Conservation (phyloP, 2,113 vertebrate genomes). For the Cynoglossus semilaevis region DNA sequence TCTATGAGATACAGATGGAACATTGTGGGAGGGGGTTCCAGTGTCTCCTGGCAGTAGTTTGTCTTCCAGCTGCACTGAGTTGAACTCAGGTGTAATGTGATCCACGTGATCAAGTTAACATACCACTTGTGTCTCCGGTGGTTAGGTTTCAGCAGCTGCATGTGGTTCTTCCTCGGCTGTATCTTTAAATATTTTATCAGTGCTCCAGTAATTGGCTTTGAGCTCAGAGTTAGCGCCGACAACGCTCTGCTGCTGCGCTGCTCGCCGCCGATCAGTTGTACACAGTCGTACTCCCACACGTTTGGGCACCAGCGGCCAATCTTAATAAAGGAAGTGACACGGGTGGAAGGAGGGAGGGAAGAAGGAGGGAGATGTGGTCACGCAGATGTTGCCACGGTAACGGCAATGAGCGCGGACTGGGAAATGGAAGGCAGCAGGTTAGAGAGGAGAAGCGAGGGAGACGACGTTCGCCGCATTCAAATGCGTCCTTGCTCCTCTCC, state of each 20-base stretch:
- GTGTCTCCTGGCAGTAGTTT: slow-evolving; percentile 1
- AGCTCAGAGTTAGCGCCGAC: slow-evolving; percentile 21
- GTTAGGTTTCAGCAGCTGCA: slow-evolving; percentile 28
- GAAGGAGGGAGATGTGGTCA: slow-evolving; percentile 38
- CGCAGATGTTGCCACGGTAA: slow-evolving; percentile 74
- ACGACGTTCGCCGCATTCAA: slow-evolving; percentile 61
- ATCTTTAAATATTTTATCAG: slow-evolving; percentile 36
- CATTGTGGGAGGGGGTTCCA: too few species aligned
- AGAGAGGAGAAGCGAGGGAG: slow-evolving; percentile 53
- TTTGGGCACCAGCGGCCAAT: slow-evolving; percentile 45
- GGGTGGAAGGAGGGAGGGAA: slow-evolving; percentile 22
- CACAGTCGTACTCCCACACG: slow-evolving; percentile 5
- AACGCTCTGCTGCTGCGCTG: slow-evolving; percentile 34
- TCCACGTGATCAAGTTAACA: slow-evolving; percentile 50
- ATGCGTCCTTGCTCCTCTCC: slow-evolving; percentile 55
- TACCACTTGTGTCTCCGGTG: slow-evolving; percentile 46
- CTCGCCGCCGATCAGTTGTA: background rate
- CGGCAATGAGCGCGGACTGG: slow-evolving; percentile 44
- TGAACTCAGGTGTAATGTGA: slow-evolving; percentile 44
- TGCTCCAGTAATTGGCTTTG: slow-evolving; percentile 54
- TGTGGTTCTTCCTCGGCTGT: slow-evolving; percentile 37
- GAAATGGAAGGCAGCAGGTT: slow-evolving; percentile 66
- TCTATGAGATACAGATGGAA: too few species aligned
- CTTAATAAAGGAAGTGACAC: slow-evolving; percentile 70
- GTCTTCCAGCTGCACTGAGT: slow-evolving; percentile 24